Evolutionary conservation across 2,113 vertebrate genomes (phyloP), one percentile per base, ranked within the genome.

Genomic region (Oreochromis tanganicae): DNA sequence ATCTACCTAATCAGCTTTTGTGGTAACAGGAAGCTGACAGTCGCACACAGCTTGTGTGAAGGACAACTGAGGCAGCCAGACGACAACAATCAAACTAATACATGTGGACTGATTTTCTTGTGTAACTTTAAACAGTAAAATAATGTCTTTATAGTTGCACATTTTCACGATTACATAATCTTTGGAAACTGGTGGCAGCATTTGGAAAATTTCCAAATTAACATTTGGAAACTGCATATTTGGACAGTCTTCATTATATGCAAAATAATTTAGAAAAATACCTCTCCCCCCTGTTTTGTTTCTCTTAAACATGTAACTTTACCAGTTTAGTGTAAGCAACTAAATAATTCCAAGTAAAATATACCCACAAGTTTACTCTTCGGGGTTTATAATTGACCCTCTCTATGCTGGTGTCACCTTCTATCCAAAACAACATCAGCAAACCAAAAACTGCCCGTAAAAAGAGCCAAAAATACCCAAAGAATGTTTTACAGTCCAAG

Each of bases 201-300:
- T 46, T 73, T 27, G 1, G 2, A 68, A 0, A 9, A 41, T 21
- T 21, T 0, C 63, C 36, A 68, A 0, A 2, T 41, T 1, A 78
- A 78, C 0, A 1, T 78, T 19, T 29, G 6, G 43, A 78, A 78
- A 32, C 4, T 32, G 27, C 71, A 50, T 0, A 32, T 50, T 50
- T 50, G 41, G 3, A 75, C 0, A 32, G 8, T 50, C 16, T 19
- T 50, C 16, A 5, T 19, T 19, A 50, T 50, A 7, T 32, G 43
- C 10, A 50, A 32, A 29, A 78, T 1, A 50, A 0, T 0, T 48
- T 6, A 19, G 24, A 48, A 19, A 50, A 50, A 75, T 27, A 7
- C 4, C 0, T 48, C 68, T 5, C 2, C 9, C 8, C 12, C 9
- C 7, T 43, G n/a, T 34, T 71, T 50, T 13, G 12, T 9, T 38